Evolutionary conservation across 2,797 vertebrate genomes (phyloP), one percentile per base, ranked within the genome.

Genomic region (Calcarius lapponicus): DNA sequence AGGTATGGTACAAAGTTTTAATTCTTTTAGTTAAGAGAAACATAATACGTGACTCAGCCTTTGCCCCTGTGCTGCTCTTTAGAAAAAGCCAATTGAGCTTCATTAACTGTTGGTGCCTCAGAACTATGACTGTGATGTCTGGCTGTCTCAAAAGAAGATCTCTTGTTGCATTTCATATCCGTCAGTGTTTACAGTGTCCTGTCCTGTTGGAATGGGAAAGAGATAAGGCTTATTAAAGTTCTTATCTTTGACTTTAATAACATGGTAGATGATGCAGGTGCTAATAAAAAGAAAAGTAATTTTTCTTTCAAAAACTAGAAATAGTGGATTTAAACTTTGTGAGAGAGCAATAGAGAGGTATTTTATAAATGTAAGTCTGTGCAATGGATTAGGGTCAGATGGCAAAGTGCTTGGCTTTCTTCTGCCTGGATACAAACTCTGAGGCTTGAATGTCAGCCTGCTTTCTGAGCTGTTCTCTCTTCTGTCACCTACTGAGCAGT

Each of bases 201-300:
- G 95, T 98, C 94, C 88, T 89, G 62, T 94, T 95, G 93, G 89
- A 97, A 97, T 78, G 92, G 91, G 92, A 67, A 81, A 88, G 89
- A 97, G 98, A 98, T 98, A 98, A 97, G 97, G 96, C 92, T 98
- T 99, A 99, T 99, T 99, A 99, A 98, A 99, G 98, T 98, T 99
- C 98, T 98, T 99, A 99, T 99, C 99, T 95, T 61, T 90, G 65
- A 75, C 86, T 97, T 97, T 97, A 97, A 96, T 98, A 98, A 98
- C 97, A 96, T 97, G 97, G 96, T 86, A 76, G 91, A 85, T 94
- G 86, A 87, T 85, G 94, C 95, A 95, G 90, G 96, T 95, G 87
- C 76, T 82, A 95, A 97, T 97, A 95, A 97, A 91, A 97, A 71
- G 92, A 93, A 94, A 96, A 97, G 93, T 96, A 84, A 74, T 95